A percentile compares a stretch with the other conserved stretches of the same genome.
phyloP scores from a whole-genome alignment of 2,888 invertebrate genomes.

The Nemapogon koenigi region DNA sequence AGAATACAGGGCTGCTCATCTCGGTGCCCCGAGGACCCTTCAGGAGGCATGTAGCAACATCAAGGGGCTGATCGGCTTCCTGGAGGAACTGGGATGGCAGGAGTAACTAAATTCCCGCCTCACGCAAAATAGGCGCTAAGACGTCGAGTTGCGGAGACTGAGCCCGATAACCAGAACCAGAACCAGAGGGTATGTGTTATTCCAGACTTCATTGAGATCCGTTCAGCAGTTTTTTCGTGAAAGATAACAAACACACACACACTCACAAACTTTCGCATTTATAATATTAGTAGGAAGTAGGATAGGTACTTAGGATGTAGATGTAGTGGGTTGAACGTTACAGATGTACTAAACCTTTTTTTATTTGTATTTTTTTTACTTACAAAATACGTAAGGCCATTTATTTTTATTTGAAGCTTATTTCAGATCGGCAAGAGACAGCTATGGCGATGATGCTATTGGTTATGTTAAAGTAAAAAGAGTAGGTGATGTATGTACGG shows the following conservation, averaged over 20 bases:
- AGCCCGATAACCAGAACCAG: neutral
- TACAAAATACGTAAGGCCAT: neutral
- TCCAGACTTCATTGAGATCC: neutral
- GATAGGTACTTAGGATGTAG: neutral
- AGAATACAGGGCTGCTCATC: too few species aligned
- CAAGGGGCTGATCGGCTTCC: too few species aligned
- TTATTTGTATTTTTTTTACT: neutral
- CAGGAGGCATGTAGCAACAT: too few species aligned
- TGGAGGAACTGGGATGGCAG: too few species aligned
- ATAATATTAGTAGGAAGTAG: too few species aligned
- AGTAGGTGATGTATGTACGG: conserved; percentile 11
- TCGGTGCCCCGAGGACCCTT: too few species aligned
- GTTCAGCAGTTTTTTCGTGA: neutral
- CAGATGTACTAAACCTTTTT: neutral
- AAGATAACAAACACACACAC: too few species aligned
- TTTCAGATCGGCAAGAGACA: neutral
- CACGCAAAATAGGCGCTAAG: too few species aligned
- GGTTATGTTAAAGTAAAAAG: neutral
- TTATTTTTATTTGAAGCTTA: neutral
- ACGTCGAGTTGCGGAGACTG: too few species aligned
- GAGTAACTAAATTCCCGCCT: too few species aligned
- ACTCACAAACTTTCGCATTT: too few species aligned
- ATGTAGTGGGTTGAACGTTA: neutral
- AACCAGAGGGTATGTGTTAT: neutral
- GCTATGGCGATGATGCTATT: neutral